phyloP scores from a whole-genome alignment of 92 coral and sea anemone genomes.

The Blastomussa wellsi region DNA sequence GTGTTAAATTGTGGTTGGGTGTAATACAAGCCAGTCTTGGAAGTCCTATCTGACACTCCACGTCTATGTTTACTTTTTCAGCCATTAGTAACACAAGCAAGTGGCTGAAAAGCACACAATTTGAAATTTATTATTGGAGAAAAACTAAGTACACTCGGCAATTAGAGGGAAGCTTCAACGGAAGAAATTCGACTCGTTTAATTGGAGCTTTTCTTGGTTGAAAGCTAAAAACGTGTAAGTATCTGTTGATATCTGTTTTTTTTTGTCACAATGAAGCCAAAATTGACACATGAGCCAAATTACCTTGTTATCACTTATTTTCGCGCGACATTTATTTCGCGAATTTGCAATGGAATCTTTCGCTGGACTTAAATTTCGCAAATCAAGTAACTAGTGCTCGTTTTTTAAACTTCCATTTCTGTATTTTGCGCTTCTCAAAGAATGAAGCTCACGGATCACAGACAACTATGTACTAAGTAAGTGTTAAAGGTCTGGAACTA shows the following conservation, averaged over 20 bases:
- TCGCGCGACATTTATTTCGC: no score
- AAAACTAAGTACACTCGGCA: background rate
- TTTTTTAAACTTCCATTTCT: no score
- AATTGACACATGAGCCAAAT: background rate
- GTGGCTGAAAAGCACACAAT: background rate
- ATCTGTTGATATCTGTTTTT: background rate
- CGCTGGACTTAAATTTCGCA: no score
- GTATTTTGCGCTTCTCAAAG: no score
- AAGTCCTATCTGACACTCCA: background rate
- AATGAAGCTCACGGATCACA: no score
- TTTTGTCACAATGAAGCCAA: background rate
- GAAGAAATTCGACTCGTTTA: background rate
- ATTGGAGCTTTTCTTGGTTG: background rate
- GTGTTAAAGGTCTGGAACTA: no score
- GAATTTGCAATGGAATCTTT: no score
- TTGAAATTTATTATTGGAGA: constrained; percentile 2
- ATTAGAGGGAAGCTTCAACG: background rate
- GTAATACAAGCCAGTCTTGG: background rate
- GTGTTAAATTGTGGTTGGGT: background rate
- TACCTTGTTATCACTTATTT: no score
- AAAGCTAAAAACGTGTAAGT: background rate
- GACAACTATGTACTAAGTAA: no score
- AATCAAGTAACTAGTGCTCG: no score
- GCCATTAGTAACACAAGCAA: constrained; percentile 13
- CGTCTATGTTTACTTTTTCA: background rate